phyloP scores from a whole-genome alignment of 2,113 vertebrate species.

The Brachyistius frenatus region DNA sequence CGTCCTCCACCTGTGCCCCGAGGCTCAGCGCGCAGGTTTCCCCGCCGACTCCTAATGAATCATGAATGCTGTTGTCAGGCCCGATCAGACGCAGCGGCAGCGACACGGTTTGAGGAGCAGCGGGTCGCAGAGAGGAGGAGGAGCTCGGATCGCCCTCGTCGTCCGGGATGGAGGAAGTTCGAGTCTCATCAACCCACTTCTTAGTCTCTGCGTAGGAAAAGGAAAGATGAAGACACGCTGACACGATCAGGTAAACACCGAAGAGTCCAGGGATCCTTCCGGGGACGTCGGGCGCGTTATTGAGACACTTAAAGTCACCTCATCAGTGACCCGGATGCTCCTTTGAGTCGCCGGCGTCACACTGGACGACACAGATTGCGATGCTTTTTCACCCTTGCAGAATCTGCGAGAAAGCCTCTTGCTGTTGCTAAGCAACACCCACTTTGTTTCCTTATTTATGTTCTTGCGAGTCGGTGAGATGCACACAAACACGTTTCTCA shows the following conservation, averaged over 20 bases:
- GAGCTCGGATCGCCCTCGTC: not conserved
- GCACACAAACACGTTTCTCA: not conserved
- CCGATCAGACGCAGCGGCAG: conserved; percentile 43
- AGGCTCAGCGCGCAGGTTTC: conserved; percentile 2
- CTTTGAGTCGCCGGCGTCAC: no score
- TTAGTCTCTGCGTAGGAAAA: not conserved
- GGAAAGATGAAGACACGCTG: no score
- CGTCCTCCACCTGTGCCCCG: conserved; percentile 14
- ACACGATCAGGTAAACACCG: no score
- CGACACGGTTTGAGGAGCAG: conserved; percentile 6
- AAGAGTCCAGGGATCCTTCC: no score
- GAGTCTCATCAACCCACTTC: no score
- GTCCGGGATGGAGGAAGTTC: no score
- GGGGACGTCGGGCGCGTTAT: no score
- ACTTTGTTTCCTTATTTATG: not conserved
- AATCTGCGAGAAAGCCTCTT: no score
- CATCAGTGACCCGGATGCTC: no score
- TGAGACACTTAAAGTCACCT: no score
- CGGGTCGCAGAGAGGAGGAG: not conserved
- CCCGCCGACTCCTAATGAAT: conserved; percentile 35
- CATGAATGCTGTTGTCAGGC: conserved; percentile 54
- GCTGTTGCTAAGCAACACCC: not conserved
- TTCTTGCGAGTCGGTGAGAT: not conserved
- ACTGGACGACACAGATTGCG: no score
- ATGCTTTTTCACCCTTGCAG: no score